A percentile compares a stretch with the other conserved stretches of the same genome.
phyloP scores from a whole-genome alignment of 2,113 vertebrate species.

The Rhinichthys klamathensis region DNA sequence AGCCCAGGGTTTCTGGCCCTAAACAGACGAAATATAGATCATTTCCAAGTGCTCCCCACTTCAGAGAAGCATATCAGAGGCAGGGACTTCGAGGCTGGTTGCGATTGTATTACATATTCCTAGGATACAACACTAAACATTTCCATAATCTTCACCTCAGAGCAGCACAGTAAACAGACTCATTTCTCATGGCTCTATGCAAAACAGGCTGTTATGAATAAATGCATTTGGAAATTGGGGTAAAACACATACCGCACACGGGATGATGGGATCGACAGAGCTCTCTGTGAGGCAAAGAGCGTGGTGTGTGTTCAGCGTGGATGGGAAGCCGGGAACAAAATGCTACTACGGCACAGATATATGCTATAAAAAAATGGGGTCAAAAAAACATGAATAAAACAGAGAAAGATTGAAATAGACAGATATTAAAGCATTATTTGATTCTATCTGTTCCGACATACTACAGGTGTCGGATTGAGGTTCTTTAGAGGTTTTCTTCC shows the following conservation, averaged over 20 bases:
- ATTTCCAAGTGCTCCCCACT: conserved; percentile 54
- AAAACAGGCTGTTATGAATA: conserved; percentile 64
- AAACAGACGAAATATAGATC: conserved; percentile 44
- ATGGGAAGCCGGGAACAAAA: neutral
- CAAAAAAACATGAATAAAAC: neutral
- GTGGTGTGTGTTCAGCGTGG: conserved; percentile 8
- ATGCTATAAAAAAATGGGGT: neutral
- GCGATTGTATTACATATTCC: conserved; percentile 59
- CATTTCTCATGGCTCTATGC: conserved; percentile 58
- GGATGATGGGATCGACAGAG: conserved; percentile 45
- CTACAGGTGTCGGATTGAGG: neutral
- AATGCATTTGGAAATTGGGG: conserved; percentile 61
- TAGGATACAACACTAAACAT: conserved; percentile 58
- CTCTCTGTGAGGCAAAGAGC: conserved; percentile 24
- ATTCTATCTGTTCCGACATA: neutral
- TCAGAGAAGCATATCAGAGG: conserved; percentile 53
- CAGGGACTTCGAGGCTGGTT: conserved; percentile 43
- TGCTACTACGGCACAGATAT: neutral
- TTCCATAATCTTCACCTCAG: conserved; percentile 60
- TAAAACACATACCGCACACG: conserved; percentile 54
- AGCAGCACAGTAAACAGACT: conserved; percentile 55
- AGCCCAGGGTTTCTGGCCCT: conserved; percentile 14
- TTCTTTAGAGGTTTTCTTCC: neutral
- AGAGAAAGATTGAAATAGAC: neutral
- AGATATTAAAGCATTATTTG: conserved; percentile 9